Base-by-base conservation (phyloP, 2,888 invertebrate species). In the Operophtera brumata region DNA sequence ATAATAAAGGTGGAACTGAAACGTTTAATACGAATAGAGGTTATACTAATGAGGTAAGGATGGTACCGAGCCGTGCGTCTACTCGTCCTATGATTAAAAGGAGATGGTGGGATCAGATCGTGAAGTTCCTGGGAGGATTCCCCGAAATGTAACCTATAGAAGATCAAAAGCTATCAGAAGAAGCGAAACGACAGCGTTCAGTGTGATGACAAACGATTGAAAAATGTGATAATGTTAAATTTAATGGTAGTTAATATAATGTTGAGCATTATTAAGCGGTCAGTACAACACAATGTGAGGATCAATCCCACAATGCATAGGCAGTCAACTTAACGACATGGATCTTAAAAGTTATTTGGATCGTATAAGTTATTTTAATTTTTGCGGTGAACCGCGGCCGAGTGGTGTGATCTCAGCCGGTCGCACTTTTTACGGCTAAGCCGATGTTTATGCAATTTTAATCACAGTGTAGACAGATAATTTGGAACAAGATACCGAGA, bases 311-410 rank as follows among this genome's bases (percentile, higher is more conserved):
- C 80, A 80, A 79, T 75, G 73, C 77, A 79, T 83, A 81, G 80
- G 73, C 73, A 68, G 73, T 77, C 70, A 51, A 50, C 12, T 81
- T 85, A 83, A 85, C 82, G 82, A 79, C 69, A 57, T 26, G 61
- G 63, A 69, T 73, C 63, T 74, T 74, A 66, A 69, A 73, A 49
- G 47, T 61, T n/a, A n/a, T n/a, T n/a, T n/a, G 61, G 63, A 69
- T 73, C 63, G 73, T 74, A 66, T 69, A 73, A 49, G 47, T 61
- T 70, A 73, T 78, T 79, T 85, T 86, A 82, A 81, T 80, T 77
- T 75, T 68, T 85, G 88, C 73, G 88, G 88, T 80, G 53, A 69
- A 77, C 88, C 86, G 64, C 51, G 32, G 25, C 0, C 83, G 64
- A 58, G 62, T 57, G 46, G 56, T 47, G 65, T 61, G 60, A 64